Percentiles rank a stretch among this genome's conserved stretches.
These are phyloP conservation scores for Hydriomena furcata DNA, from an alignment of 2,888 invertebrate genomes.

Conservation along the genomic window DNA sequence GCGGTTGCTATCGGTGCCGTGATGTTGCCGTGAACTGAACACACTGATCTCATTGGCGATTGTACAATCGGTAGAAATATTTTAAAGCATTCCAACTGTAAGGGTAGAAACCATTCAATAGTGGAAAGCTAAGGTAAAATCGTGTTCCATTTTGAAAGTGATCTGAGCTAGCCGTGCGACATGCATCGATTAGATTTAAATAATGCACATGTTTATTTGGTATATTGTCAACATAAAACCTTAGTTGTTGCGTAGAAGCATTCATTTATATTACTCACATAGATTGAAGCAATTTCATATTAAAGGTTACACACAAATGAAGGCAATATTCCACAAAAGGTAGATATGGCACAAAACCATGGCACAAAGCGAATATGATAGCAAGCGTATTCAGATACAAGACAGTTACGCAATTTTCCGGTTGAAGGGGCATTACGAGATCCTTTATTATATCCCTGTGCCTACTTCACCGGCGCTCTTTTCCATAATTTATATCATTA, in stretches of 20 bases:
- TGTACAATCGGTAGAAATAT: slow-evolving; percentile 17
- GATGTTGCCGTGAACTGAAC: no score
- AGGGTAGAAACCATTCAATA: slow-evolving; percentile 4
- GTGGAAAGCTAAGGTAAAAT: not conserved
- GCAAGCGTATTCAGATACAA: slow-evolving; percentile 43
- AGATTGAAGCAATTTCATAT: slow-evolving; percentile 11
- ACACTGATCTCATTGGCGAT: not conserved
- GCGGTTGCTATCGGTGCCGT: no score
- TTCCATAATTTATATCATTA: slow-evolving; percentile 56
- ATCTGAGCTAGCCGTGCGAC: not conserved
- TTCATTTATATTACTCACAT: slow-evolving; percentile 3
- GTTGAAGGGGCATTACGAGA: slow-evolving; percentile 43
- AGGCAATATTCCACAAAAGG: slow-evolving; percentile 22
- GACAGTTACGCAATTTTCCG: slow-evolving; percentile 55
- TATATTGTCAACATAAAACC: not conserved
- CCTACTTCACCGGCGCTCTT: slow-evolving; percentile 38
- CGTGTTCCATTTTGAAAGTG: not conserved
- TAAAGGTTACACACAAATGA: slow-evolving; percentile 17
- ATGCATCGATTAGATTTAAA: no score
- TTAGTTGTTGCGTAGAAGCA: not conserved
- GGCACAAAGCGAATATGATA: slow-evolving; percentile 36
- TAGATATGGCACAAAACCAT: slow-evolving; percentile 19
- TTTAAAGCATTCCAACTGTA: slow-evolving; percentile 17
- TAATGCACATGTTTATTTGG: not conserved
- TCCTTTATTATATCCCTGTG: slow-evolving; percentile 48